Percentiles rank a stretch among this genome's conserved stretches.
These are phyloP conservation scores for Eidolon helvum DNA, from an alignment of 2,113 vertebrate species.

Conservation along the genomic window DNA sequence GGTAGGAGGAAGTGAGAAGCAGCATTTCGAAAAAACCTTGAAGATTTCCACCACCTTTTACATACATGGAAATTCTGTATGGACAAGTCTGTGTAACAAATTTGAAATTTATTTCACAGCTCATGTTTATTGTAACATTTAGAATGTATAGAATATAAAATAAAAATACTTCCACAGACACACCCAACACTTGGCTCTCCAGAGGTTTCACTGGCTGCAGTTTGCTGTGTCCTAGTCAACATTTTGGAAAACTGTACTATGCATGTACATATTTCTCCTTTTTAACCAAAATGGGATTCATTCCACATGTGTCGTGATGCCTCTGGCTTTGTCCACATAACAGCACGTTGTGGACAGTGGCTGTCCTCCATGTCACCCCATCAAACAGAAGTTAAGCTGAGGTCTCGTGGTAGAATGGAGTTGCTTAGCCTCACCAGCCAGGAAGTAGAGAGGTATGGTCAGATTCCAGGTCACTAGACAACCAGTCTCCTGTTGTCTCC, in stretches of 20 bases:
- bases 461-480: background rate
- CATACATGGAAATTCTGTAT: background rate
- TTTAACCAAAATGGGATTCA: background rate
- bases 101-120: background rate
- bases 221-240: background rate
- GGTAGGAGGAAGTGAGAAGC: background rate
- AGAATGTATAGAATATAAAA: background rate
- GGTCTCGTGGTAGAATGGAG: background rate
- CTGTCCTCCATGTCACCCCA: background rate
- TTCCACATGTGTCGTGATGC: rapidly evolving
- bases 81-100: background rate
- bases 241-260: background rate
- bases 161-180: background rate
- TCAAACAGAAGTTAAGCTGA: background rate
- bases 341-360: background rate
- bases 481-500: background rate
- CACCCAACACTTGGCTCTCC: background rate
- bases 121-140: background rate
- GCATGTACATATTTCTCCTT: background rate
- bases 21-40: no score
- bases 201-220: rapidly evolving
- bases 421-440: background rate
- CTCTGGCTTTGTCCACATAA: background rate
- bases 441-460: background rate
- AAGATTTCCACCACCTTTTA: no score